phyloP scores from a whole-genome alignment of 2,113 vertebrate species.

The Aptenodytes patagonicus region DNA sequence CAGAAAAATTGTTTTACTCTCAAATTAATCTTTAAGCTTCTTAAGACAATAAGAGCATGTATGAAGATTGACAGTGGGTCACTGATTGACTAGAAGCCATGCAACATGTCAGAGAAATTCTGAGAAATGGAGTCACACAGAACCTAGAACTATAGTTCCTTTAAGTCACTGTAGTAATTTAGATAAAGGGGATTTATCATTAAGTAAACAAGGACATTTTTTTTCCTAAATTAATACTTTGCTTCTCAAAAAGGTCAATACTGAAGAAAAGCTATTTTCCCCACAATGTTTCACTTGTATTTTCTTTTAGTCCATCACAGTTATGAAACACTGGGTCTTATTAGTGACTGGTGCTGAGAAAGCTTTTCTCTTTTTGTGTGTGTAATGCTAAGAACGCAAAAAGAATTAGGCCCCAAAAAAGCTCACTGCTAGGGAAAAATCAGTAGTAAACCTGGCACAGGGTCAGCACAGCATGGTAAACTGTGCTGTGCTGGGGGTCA shows the following conservation, averaged over 20 bases:
- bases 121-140: neutral
- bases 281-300: neutral
- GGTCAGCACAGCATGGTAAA: neutral
- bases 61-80: neutral
- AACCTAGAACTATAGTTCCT: neutral
- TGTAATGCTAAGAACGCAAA: neutral
- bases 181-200: neutral
- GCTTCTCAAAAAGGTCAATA: neutral
- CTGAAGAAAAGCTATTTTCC: neutral
- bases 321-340: neutral
- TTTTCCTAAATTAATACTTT: neutral
- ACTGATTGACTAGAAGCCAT: neutral
- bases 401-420: neutral
- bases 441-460: neutral
- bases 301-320: neutral
- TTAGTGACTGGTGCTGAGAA: neutral
- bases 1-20: neutral
- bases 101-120: neutral
- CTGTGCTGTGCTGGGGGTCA: neutral
- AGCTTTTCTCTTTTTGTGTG: neutral
- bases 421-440: neutral
- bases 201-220: neutral
- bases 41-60: neutral
- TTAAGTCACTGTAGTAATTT: neutral
- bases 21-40: neutral